phyloP scores from a whole-genome alignment of 2,113 vertebrate species.

The Labeo catla region DNA sequence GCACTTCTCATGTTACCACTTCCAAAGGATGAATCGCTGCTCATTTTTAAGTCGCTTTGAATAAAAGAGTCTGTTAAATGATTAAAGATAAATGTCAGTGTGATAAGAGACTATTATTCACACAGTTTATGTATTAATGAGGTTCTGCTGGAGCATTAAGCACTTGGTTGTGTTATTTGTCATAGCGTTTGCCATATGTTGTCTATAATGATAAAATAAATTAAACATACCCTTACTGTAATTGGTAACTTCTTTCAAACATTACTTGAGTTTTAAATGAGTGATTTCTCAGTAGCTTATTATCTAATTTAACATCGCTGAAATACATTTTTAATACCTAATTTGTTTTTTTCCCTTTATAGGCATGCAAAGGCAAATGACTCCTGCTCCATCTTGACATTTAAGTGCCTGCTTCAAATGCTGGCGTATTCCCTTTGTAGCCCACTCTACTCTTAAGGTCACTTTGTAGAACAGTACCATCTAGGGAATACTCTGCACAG shows the following conservation, averaged over 20 bases:
- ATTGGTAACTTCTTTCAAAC: background rate
- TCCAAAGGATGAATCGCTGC: background rate
- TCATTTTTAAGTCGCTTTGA: background rate
- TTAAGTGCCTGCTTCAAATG: conserved; percentile 33
- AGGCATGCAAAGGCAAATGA: conserved; percentile 12
- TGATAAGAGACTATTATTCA: conserved; percentile 11
- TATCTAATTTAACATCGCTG: background rate
- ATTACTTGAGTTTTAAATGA: background rate
- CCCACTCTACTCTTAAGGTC: conserved; percentile 35
- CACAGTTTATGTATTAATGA: conserved; percentile 20
- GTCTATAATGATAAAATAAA: conserved; percentile 8
- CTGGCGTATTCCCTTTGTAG: conserved; percentile 34
- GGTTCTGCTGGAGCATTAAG: background rate
- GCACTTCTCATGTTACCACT: background rate
- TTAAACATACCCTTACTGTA: conserved; percentile 31
- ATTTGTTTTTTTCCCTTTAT: background rate
- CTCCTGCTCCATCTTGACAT: conserved; percentile 33
- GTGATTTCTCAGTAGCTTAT: background rate
- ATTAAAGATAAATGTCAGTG: conserved; percentile 6
- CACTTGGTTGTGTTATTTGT: background rate
- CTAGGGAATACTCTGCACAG: conserved; percentile 14
- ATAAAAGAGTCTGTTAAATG: conserved; percentile 5
- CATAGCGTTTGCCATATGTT: conserved; percentile 27
- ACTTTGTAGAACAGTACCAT: conserved; percentile 39
- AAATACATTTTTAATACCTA: conserved; percentile 1